A percentile compares a stretch with the other conserved stretches of the same genome.
Conservation (phyloP, 2,113 vertebrate genomes). For the Pagrus major region DNA sequence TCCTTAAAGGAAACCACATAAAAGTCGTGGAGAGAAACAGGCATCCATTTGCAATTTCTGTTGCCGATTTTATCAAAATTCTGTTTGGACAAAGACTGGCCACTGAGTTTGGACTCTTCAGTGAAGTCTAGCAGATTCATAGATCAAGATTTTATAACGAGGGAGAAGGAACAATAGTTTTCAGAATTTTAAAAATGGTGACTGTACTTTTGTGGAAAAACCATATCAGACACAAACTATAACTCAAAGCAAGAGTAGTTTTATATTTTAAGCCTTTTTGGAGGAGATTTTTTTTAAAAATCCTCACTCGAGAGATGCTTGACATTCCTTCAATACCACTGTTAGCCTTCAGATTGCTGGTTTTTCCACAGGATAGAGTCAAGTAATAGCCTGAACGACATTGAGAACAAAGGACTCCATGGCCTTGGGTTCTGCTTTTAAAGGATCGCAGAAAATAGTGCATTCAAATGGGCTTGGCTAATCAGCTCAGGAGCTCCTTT, state of each 20-base stretch:
- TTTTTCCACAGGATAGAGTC: conserved; percentile 6
- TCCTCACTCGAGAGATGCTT: not conserved
- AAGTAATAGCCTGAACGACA: conserved; percentile 4
- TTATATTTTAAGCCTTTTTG: not conserved
- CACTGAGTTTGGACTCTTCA: no score
- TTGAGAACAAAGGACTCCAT: not conserved
- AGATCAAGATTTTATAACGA: not conserved
- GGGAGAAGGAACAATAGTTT: not conserved
- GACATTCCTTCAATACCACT: not conserved
- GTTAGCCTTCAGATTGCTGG: not conserved
- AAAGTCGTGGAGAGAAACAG: no score
- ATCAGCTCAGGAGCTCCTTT: conserved; percentile 36
- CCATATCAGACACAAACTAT: not conserved
- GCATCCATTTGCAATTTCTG: no score
- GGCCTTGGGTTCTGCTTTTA: conserved; percentile 5
- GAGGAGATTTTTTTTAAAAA: not conserved
- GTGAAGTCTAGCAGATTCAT: not conserved
- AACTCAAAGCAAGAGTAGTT: not conserved
- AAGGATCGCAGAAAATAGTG: conserved; percentile 13
- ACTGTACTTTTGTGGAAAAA: not conserved
- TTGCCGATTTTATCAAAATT: no score
- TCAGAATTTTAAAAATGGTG: not conserved
- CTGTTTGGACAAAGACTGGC: no score
- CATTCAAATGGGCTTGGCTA: conserved; percentile 18
- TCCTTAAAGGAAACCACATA: no score